A percentile compares a stretch with the other conserved stretches of the same genome.
Conservation (phyloP, 2,113 vertebrate genomes). For the Tringa solitaria region DNA sequence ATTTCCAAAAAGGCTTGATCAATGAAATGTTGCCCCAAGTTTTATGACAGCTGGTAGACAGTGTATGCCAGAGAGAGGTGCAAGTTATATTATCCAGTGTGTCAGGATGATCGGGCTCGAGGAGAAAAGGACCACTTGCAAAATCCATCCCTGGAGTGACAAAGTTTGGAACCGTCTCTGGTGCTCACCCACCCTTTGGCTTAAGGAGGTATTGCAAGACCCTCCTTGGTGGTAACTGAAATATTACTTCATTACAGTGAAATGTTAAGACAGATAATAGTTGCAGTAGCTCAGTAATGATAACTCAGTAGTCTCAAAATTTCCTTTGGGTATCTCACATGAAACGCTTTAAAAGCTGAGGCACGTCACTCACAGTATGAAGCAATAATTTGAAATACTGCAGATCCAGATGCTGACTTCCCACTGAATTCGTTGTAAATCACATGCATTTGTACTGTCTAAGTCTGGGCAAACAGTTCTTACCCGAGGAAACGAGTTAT, state of each 20-base stretch:
- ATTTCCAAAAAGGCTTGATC: not conserved
- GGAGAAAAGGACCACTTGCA: not conserved
- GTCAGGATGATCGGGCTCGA: not conserved
- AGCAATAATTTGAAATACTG: constrained; percentile 55
- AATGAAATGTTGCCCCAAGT: not conserved
- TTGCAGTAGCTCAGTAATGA: constrained; percentile 1
- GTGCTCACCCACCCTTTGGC: not conserved
- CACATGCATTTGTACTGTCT: constrained; percentile 40
- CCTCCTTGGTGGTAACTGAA: not conserved
- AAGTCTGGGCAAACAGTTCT: constrained; percentile 16
- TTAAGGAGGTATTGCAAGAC: not conserved
- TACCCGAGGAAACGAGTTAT: not conserved
- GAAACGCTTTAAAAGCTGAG: constrained; percentile 14
- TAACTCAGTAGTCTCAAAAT: constrained; percentile 12
- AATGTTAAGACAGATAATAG: not conserved
- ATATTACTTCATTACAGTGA: not conserved
- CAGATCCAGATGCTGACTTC: constrained; percentile 55
- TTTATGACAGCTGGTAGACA: not conserved
- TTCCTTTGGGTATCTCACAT: constrained; percentile 27
- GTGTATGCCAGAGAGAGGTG: not conserved
- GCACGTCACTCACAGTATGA: constrained; percentile 26
- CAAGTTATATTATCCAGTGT: not conserved
- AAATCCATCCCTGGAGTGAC: not conserved
- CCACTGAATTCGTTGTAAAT: constrained; percentile 55
- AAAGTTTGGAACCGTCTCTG: not conserved